phyloP scores from a whole-genome alignment of 2,888 invertebrate species.

The Pantelozetes paolii region DNA sequence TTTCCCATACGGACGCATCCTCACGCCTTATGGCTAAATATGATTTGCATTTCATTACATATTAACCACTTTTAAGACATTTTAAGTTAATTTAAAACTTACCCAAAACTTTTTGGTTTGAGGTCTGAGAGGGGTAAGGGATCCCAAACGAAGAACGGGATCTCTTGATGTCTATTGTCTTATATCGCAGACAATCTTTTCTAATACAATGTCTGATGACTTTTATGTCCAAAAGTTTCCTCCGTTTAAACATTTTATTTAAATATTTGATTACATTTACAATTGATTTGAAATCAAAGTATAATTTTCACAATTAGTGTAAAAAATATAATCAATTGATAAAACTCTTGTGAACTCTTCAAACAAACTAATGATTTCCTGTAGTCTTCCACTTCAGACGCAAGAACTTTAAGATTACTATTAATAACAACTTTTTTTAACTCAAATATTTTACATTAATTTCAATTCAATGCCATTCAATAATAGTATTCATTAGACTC shows the following conservation, averaged over 20 bases:
- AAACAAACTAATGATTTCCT: not conserved
- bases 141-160: slow-evolving; percentile 13
- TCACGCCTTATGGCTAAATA: slow-evolving; percentile 73
- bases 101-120: slow-evolving; percentile 1
- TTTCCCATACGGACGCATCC: slow-evolving; percentile 92
- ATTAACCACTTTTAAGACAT: not conserved
- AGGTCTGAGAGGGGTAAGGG: not conserved
- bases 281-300: no score
- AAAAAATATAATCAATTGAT: not conserved
- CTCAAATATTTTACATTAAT: no score
- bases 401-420: no score
- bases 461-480: not conserved
- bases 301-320: not conserved
- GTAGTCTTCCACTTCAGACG: not conserved
- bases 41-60: not conserved
- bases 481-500: not conserved
- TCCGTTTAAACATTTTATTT: not conserved
- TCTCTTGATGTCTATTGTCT: not conserved
- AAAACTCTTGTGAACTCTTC: not conserved
- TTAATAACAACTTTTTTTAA: no score
- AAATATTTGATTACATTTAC: not conserved
- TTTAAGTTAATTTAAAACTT: not conserved
- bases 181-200: not conserved
- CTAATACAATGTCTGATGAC: not conserved
- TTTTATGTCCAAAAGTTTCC: not conserved